Base-by-base conservation (phyloP, 2,888 invertebrate species). In the Nineta flava region DNA sequence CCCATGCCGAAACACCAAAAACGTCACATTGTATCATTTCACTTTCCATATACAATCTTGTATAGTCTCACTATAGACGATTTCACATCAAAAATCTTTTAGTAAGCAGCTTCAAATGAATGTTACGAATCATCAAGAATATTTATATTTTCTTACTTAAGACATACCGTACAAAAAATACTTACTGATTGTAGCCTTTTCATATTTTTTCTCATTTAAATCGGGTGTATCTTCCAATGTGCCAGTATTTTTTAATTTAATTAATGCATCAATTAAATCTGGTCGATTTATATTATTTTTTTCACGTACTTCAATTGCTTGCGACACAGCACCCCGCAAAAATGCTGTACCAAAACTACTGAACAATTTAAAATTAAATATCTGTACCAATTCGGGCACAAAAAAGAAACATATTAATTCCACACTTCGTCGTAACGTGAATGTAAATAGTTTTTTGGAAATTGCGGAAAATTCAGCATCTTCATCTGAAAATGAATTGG, bases 241-340 rank as follows among this genome's bases (percentile, higher is more conserved):
- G 2, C 38, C 38, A 38, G 38, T 38, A 38, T 38, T 38, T 38
- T 38, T 38, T 38, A 38, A 38, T 38, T 15, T n/a, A 9, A 38
- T 38, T 38, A 75, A 56, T 4, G 70, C 55, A 54, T 75, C 74
- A 21, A 75, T 65, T 0, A 74, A 62, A 35, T 70, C 67, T 41
- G 65, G 62, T 16, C 71, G 60, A 1, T 59, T 62, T 9, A 58
- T 53, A 6, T 68, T 67, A 1, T 63, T 61, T 34, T 61, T 56
- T 46, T 67, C 63, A 2, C 75, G 61, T 15, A 66, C 60, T 1
- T 59, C 54, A 40, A 74, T 64, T 1, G 69, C 67, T 21, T 66
- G 62, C 57, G 65, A 66, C 15, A 73, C 66, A 12, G 65, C 62
- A 0, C 58, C 53, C 9, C 66, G 60, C 1, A 74, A 54, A 49